These are phyloP conservation scores for Geophilus truncorum DNA, from an alignment of 2,888 invertebrate genomes.

Conservation along the genomic window DNA sequence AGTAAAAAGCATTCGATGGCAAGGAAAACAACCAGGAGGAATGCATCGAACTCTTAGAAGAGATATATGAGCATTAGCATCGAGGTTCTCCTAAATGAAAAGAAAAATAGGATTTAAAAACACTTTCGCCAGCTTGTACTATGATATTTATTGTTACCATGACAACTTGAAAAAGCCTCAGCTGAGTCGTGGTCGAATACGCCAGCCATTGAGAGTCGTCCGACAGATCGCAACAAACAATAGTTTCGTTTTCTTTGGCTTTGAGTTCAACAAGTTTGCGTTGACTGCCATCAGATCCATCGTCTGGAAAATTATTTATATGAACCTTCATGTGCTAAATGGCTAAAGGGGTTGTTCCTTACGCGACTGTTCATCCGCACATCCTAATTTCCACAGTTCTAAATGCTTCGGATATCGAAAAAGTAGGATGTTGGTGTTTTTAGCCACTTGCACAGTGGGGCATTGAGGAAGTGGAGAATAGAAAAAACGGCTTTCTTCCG, in stretches of 20 bases:
- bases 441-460: constrained; percentile 43
- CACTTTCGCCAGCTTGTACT: neutral
- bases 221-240: constrained; percentile 66
- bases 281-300: constrained; percentile 51
- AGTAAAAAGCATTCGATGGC: constrained; percentile 13
- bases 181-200: constrained; percentile 63
- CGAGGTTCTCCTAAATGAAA: constrained; percentile 35
- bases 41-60: neutral
- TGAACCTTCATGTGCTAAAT: neutral
- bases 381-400: constrained; percentile 55
- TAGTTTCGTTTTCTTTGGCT: constrained; percentile 61
- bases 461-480: constrained; percentile 65
- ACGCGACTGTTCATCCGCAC: constrained; percentile 30
- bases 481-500: constrained; percentile 62
- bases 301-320: neutral
- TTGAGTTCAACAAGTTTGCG: constrained; percentile 65
- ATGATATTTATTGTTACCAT: constrained; percentile 49
- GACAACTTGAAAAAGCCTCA: constrained; percentile 64
- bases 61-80: neutral
- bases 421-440: constrained; percentile 45
- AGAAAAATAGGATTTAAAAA: constrained; percentile 33
- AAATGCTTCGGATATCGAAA: constrained; percentile 47
- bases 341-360: neutral
- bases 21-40: constrained; percentile 2
- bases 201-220: constrained; percentile 66